Conservation (phyloP, 2,113 vertebrate species). For the Columba janthina region DNA sequence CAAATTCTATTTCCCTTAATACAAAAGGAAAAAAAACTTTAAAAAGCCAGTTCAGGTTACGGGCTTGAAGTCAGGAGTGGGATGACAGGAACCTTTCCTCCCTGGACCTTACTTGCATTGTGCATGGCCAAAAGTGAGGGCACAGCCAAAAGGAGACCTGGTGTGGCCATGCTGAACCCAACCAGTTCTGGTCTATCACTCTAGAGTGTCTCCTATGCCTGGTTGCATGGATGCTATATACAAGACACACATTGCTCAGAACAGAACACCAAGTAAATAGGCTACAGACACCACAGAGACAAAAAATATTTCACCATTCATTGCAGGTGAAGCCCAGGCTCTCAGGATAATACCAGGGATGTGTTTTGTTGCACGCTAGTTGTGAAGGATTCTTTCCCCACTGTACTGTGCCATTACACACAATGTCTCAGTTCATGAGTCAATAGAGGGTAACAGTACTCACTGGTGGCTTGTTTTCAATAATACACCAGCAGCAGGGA, state of each 20-base stretch:
- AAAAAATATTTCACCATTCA: not conserved
- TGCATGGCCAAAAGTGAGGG: not conserved
- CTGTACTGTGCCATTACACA: not conserved
- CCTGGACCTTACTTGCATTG: not conserved
- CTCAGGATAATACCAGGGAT: not conserved
- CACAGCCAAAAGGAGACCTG: not conserved
- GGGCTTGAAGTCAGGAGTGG: fast-evolving
- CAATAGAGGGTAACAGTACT: not conserved
- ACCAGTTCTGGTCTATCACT: not conserved
- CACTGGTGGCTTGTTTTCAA: not conserved
- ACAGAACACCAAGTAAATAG: conserved; percentile 22
- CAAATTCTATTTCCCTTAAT: conserved; percentile 25
- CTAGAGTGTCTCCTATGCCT: not conserved
- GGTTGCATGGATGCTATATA: not conserved
- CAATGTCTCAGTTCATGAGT: not conserved
- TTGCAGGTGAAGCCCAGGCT: not conserved
- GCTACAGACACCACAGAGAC: conserved; percentile 47
- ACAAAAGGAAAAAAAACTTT: not conserved
- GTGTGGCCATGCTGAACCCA: not conserved
- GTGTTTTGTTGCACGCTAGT: not conserved
- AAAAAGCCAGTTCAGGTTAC: not conserved
- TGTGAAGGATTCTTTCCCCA: not conserved
- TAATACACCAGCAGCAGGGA: not conserved
- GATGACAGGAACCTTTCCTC: not conserved
- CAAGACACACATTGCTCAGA: conserved; percentile 10